phyloP scores from a whole-genome alignment of 2,113 vertebrate species.

The Platysternon megacephalum region DNA sequence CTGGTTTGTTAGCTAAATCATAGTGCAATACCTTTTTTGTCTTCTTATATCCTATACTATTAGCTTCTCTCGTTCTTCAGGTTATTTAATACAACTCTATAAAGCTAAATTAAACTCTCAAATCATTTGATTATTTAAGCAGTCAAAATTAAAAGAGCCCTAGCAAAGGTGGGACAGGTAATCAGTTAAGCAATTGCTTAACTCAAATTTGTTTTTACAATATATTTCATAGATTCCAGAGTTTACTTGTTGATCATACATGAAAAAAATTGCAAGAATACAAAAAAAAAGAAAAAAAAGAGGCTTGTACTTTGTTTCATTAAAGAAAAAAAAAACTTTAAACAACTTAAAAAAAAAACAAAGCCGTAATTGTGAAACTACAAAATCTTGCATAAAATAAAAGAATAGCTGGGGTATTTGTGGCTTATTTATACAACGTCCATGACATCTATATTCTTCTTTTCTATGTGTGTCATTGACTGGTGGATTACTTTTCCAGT shows the following conservation, averaged over 20 bases:
- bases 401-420: neutral
- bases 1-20: too few relatives aligned
- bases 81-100: too few relatives aligned
- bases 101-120: too few relatives aligned
- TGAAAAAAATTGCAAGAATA: neutral
- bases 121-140: too few relatives aligned
- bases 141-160: too few relatives aligned
- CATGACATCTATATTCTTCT: neutral
- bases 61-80: too few relatives aligned
- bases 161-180: too few relatives aligned
- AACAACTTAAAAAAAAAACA: neutral
- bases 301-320: neutral
- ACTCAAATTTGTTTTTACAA: too few relatives aligned
- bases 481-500: neutral
- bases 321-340: neutral
- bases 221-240: neutral
- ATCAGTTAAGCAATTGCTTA: too few relatives aligned
- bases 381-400: neutral
- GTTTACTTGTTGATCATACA: accelerated
- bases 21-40: too few relatives aligned
- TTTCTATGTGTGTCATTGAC: neutral
- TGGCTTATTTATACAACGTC: neutral
- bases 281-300: too few relatives aligned
- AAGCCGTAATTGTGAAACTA: neutral
- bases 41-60: too few relatives aligned